Percentiles rank a stretch among this genome's conserved stretches.
Conservation (phyloP, 2,888 invertebrate species). For the Seira ritae region DNA sequence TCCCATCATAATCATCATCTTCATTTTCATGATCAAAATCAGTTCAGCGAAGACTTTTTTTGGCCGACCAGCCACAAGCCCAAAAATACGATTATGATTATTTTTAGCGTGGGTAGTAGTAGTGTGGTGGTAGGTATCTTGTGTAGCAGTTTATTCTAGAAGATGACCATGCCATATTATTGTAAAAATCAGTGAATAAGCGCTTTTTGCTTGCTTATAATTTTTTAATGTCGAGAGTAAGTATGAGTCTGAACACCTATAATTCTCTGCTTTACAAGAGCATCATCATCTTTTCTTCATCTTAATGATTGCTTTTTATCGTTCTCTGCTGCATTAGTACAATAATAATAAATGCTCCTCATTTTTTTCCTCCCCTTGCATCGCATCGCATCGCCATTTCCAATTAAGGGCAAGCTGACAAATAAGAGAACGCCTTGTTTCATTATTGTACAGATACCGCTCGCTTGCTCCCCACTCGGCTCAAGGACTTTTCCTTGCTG, state of each 20-base stretch:
- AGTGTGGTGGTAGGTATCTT: too few species aligned
- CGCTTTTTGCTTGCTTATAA: not conserved
- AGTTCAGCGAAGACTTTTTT: not conserved
- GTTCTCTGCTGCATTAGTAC: not conserved
- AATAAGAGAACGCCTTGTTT: conserved; percentile 53
- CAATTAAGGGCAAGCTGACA: conserved; percentile 49
- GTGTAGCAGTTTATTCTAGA: not conserved
- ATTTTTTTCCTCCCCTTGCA: not conserved
- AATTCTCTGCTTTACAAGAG: not conserved
- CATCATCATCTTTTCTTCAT: conserved; percentile 5
- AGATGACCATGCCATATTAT: not conserved
- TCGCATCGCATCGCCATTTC: conserved; percentile 25
- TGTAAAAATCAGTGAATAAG: conserved; percentile 1
- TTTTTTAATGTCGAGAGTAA: too few species aligned
- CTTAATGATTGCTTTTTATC: conserved; percentile 15
- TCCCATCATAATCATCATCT: conserved; percentile 8
- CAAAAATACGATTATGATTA: not conserved
- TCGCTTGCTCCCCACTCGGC: conserved; percentile 20
- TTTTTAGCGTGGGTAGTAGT: not conserved
- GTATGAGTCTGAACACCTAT: too few species aligned
- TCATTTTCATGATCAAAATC: not conserved
- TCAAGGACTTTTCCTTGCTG: conserved; percentile 38
- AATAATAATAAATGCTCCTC: not conserved
- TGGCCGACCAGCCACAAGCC: not conserved
- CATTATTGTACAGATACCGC: conserved; percentile 21